A percentile compares a stretch with the other conserved stretches of the same genome.
phyloP scores from a whole-genome alignment of 2,113 vertebrate genomes.

The Felis chaus region DNA sequence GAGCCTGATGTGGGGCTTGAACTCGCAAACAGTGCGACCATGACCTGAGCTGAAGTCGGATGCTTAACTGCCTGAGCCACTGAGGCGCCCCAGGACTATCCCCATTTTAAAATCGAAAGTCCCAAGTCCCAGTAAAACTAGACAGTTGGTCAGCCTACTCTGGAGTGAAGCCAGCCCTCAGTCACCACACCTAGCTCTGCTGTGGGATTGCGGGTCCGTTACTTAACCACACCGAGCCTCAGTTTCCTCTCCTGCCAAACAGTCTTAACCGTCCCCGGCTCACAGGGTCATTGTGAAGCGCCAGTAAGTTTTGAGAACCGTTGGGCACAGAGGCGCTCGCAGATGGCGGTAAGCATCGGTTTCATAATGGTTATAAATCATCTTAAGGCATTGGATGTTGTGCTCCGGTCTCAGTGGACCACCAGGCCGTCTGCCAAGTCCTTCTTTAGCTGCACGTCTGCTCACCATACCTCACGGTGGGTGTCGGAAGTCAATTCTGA shows the following conservation, averaged over 20 bases:
- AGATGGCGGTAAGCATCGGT: background rate
- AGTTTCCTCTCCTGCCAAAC: background rate
- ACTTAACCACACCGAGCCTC: background rate
- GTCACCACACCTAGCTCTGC: fast-evolving
- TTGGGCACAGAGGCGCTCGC: background rate
- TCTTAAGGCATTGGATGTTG: background rate
- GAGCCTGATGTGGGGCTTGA: too few relatives aligned
- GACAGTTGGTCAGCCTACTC: too few relatives aligned
- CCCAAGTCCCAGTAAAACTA: background rate
- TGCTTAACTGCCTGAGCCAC: too few relatives aligned
- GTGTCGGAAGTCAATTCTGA: background rate
- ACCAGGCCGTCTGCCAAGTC: background rate
- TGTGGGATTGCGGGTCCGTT: fast-evolving
- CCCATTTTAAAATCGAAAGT: background rate
- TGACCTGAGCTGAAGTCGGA: too few relatives aligned
- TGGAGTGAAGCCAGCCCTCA: background rate
- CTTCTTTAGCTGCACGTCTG: background rate
- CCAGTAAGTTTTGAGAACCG: background rate
- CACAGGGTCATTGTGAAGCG: background rate
- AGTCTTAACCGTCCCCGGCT: background rate
- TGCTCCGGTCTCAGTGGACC: background rate
- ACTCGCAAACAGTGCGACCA: too few relatives aligned
- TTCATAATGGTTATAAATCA: background rate
- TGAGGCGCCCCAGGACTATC: too few relatives aligned
- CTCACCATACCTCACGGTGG: background rate